Evolutionary conservation across 30 jellyfish, hydroid and myxozoan species (phyloP), one percentile per base, ranked within the genome.

Genomic region (Clytia hemisphaerica): DNA sequence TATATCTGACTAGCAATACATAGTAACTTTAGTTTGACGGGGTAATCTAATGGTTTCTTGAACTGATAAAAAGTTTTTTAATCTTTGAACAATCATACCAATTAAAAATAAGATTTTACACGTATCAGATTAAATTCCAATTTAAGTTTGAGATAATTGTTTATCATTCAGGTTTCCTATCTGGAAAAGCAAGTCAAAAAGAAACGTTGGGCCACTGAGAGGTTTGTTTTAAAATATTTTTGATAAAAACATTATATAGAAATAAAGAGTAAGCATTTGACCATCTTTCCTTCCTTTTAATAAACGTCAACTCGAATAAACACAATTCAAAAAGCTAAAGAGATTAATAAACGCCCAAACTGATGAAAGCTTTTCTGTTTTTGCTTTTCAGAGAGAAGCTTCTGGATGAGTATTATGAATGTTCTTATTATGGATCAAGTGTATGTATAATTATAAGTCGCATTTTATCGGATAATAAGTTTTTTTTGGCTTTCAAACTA

Each of bases 361-460:
- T n/a, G n/a, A n/a, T n/a, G n/a, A n/a, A n/a, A n/a, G n/a, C 3
- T 45, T 45, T 47, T 21, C 49, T 45, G 46, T 16, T 69, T 69
- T 30, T 21, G 6, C 6, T 16, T 16, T 49, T 28, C 61, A 87
- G 96, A 54, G 96, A 87, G 19, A 80, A 73, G 51, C 45, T 87
- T 14, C 62, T 87, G 14, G 80, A 71, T 71, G 94, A 87, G 16
- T 87, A 87, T 71, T 87, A 87, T 61, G 96, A 87, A 73, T 75
- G 72, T 53, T 71, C 94, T 1, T 87, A 61, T 50, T 45, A 79
- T 66, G 96, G 96, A 26, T 45, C 94, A 2, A 48, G 94, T 37
- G 96, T 87, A 49, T 46, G 96, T 79, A 4, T 3, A 10, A 30
- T 35, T 1, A 29, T 18, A 24, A 14, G 16, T 31, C 18, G 15